Evolutionary conservation across 1,140 invertebrate species (phyloP), one percentile per base, ranked within the genome.

Genomic region (Tribolium castaneum): DNA sequence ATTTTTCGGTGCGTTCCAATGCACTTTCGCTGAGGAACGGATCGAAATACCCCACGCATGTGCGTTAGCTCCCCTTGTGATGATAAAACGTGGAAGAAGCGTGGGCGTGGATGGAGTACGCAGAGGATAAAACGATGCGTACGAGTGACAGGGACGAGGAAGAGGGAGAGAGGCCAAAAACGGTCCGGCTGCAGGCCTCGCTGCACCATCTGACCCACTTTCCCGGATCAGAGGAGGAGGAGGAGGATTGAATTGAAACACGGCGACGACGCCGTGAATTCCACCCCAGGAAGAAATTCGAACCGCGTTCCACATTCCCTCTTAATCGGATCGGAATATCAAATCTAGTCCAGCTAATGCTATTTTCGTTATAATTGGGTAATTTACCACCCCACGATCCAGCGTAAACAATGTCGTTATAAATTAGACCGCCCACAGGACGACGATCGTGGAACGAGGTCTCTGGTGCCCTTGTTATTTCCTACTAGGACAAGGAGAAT

Each of bases 141-240:
- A 66, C 59, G 59, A 66, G 59, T 13, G 59, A 66, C 25, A 66
- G 59, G 12, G 59, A 30, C 25, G 12, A 34, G 59, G 19, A 12
- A 14, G 6, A 30, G 25, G 59, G 59, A 66, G 59, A 12, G 59
- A 66, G 25, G 25, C 59, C 59, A n/a, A 66, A 66, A 66, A 66
- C 59, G 59, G 59, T 14, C 30, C 59, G 59, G 59, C 59, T 66
- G 59, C 59, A 66, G 59, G 59, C 59, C 54, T 66, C 25, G 30
- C 59, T 66, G 59, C 59, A 66, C 59, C 59, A 66, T 66, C 59
- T 66, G 59, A 66, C 59, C 59, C 30, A 66, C 59, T 66, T 66
- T 66, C 59, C 59, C 59, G 59, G 59, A 66, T 66, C 10, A 45
- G 39, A 45, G 39, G 39, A 45, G 16, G 2, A 45, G 16, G 2